phyloP scores from a whole-genome alignment of 1,140 invertebrate genomes.

The Choristoneura fumiferana region DNA sequence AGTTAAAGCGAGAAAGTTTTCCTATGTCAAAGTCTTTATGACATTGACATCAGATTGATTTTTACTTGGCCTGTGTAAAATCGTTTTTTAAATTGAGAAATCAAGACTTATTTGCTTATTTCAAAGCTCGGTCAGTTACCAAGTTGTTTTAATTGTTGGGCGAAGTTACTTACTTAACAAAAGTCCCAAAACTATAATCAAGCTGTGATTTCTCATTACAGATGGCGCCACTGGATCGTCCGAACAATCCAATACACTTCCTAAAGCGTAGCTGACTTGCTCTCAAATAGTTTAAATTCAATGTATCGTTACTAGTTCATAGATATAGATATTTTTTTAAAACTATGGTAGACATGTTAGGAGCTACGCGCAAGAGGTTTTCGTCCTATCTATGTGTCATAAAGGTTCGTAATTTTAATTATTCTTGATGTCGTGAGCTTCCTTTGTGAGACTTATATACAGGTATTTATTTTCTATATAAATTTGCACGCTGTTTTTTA shows the following conservation, averaged over 20 bases:
- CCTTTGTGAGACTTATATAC: slow-evolving; percentile 6
- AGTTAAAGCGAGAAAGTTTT: too few relatives aligned
- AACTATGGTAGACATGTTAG: slow-evolving; percentile 28
- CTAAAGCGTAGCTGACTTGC: slow-evolving; percentile 20
- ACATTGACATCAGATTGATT: too few relatives aligned
- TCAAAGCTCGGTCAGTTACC: too few relatives aligned
- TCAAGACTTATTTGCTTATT: too few relatives aligned
- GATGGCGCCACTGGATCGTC: not conserved
- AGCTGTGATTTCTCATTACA: not conserved
- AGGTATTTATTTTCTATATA: slow-evolving; percentile 1
- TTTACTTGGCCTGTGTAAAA: too few relatives aligned
- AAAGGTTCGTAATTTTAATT: slow-evolving; percentile 31
- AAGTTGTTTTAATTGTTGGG: too few relatives aligned
- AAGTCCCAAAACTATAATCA: too few relatives aligned
- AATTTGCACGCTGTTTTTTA: slow-evolving; percentile 3
- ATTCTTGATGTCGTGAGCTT: slow-evolving; percentile 23
- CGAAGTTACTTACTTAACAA: too few relatives aligned
- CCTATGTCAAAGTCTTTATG: too few relatives aligned
- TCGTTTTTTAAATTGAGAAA: too few relatives aligned
- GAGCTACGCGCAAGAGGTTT: slow-evolving; percentile 44
- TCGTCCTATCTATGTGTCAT: slow-evolving; percentile 35
- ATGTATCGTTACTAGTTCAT: slow-evolving; percentile 37
- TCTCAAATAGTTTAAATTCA: slow-evolving; percentile 47
- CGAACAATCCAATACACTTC: slow-evolving; percentile 9
- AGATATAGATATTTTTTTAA: slow-evolving; percentile 52